Evolutionary conservation across 2,113 vertebrate species (phyloP), one percentile per base, ranked within the genome.

Genomic region (Gymnogyps californianus): DNA sequence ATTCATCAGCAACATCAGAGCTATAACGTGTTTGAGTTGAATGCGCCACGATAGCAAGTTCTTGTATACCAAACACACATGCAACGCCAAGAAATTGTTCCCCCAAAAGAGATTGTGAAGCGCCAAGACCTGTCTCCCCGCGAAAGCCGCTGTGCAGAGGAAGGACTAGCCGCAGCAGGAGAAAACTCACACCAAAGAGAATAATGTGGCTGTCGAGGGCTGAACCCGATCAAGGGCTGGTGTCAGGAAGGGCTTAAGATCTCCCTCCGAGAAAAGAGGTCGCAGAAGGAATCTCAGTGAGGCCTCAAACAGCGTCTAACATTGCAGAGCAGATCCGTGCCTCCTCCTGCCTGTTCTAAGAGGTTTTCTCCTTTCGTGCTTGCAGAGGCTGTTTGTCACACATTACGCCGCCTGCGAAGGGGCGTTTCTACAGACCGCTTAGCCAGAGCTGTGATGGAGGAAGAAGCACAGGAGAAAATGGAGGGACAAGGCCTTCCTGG

Each of bases 361-460:
- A 55, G 55, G 20, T 70, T 62, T 77, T 70, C 64, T 42, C 64
- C 40, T 64, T 55, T 26, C 17, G 2, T 10, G 16, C 64, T 40
- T 38, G 36, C 71, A 90, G 80, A 1, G 8, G 26, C 47, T 42
- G 16, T 69, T 61, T 29, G 5, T 13, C 40, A 5, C 25, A 40
- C n/a, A 0, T 8, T 67, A 7, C 3, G 3, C n/a, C n/a, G 3
- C 7, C 46, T 54, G 46, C 38, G 7, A 25, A 69, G 4, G 29
- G 31, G 15, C 16, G 2, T 46, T 34, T 16, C 62, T 61, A 6
- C 7, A 31, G 25, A 24, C 12, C 2, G 0, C 7, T n/a, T 40
- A 19, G 34, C 22, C 24, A n/a, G 25, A 55, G 47, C 24, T 54
- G 16, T 34, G 38, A 2, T 4, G 34, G 13, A 25, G 54, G 25